Evolutionary conservation across 2,113 vertebrate species (phyloP), one percentile per base, ranked within the genome.

Genomic region (Phycodurus eques): DNA sequence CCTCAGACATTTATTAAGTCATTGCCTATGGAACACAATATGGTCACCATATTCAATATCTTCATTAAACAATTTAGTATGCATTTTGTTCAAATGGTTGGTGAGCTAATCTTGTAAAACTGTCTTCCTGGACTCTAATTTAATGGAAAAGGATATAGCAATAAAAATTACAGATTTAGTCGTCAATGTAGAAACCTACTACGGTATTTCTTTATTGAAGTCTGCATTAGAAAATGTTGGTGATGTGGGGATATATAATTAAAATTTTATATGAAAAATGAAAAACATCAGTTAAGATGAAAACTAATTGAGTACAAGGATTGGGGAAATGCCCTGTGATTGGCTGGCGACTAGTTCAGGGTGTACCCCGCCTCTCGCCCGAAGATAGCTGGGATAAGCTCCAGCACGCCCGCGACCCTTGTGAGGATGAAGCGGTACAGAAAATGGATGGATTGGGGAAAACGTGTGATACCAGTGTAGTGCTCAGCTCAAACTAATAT

Each of bases 1-100:
- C 71, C 42, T 75, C 62, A 76, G 87, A 88, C 87, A 89, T 76
- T 90, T 90, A 91, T 91, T 91, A 91, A 91, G 82, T 86, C 83
- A 10, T 64, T 71, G 78, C 79, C 87, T 81, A 85, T 87, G 82
- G 81, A 83, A 88, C 79, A 86, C 87, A 88, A 83, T 85, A 85
- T 89, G 84, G 73, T 56, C 67, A 13, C 76, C 75, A 83, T 88
- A 91, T 89, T 90, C 79, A 82, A 85, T 89, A 83, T 84, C 88
- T 84, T 83, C 85, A 90, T 90, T 87, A 89, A 82, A 80, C 85
- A 89, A 89, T 88, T 89, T 61, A 88, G 65, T 39, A 70, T 43
- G 82, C 77, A 71, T 83, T 80, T 39, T 73, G 78, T 83, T 79
- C 86, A 89, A 84, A 85, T 88, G 82, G 76, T 68, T 53, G 72